Evolutionary conservation across 1,140 invertebrate genomes (phyloP).

Genomic region (Drosophila paulistorum): DNA sequence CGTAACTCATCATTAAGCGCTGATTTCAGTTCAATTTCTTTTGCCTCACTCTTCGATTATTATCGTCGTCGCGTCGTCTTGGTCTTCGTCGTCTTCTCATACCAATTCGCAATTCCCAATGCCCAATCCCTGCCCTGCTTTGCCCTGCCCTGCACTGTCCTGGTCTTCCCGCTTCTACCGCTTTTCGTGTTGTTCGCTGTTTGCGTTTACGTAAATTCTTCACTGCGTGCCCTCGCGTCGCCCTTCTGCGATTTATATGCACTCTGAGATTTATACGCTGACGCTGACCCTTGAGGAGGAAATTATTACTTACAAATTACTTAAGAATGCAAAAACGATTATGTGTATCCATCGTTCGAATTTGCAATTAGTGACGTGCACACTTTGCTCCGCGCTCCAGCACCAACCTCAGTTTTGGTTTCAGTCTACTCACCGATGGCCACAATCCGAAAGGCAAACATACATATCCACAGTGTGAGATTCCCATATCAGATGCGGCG

Average conservation of each 20-base stretch:
- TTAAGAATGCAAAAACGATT: constrained; percentile 83
- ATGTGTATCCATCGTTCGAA: constrained; percentile 81
- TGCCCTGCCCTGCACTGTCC: background rate
- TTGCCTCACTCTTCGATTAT: constrained; percentile 58
- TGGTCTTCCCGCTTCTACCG: background rate
- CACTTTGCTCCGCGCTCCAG: constrained; percentile 60
- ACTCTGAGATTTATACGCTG: constrained; percentile 74
- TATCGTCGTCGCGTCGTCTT: constrained; percentile 51
- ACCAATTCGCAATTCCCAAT: constrained; percentile 6
- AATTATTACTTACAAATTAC: constrained; percentile 83
- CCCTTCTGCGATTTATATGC: constrained; percentile 59
- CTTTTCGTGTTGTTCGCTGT: constrained; percentile 37
- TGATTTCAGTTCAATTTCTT: constrained; percentile 74
- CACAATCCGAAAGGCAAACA: constrained; percentile 48
- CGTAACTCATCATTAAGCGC: constrained; percentile 75
- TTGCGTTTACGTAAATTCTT: constrained; percentile 61
- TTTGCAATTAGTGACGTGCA: constrained; percentile 82
- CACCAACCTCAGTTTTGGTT: constrained; percentile 25
- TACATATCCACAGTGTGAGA: constrained; percentile 60
- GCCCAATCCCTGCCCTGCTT: constrained; percentile 9
- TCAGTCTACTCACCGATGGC: constrained; percentile 23
- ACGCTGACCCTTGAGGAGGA: constrained; percentile 81
- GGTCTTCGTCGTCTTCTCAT: constrained; percentile 16
- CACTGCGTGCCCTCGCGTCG: constrained; percentile 33
- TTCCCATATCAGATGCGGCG: constrained; percentile 68